phyloP scores from a whole-genome alignment of 2,888 invertebrate genomes.

The Catocala sponsa region DNA sequence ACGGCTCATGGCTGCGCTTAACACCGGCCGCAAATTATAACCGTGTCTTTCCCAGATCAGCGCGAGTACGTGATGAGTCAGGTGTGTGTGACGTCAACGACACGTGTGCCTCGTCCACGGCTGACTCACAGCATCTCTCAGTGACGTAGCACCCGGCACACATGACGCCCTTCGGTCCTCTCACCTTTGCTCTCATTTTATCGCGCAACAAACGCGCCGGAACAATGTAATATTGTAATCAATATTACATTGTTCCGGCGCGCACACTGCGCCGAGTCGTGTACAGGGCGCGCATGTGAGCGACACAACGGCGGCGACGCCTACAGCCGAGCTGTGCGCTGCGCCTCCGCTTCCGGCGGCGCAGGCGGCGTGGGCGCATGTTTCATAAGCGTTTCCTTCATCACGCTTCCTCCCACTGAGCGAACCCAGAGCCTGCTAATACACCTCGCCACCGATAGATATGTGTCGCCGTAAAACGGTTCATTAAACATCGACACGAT shows the following conservation, averaged over 20 bases:
- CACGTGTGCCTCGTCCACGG: slow-evolving; percentile 70
- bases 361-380: slow-evolving; percentile 71
- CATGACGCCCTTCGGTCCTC: slow-evolving; percentile 64
- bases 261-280: slow-evolving; percentile 40
- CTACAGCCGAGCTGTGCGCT: slow-evolving; percentile 58
- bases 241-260: slow-evolving; percentile 57
- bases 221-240: too few relatives aligned
- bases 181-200: slow-evolving; percentile 66
- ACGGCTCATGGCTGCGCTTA: slow-evolving; percentile 4
- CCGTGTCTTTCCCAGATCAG: slow-evolving; percentile 58
- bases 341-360: slow-evolving; percentile 79
- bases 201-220: too few relatives aligned
- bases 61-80: slow-evolving; percentile 73
- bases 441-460: slow-evolving; percentile 50
- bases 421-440: slow-evolving; percentile 43
- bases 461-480: slow-evolving; percentile 51
- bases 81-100: slow-evolving; percentile 76
- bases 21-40: slow-evolving; percentile 33
- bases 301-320: slow-evolving; percentile 59
- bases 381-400: slow-evolving; percentile 83
- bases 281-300: slow-evolving; percentile 24
- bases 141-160: slow-evolving; percentile 66
- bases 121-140: slow-evolving; percentile 74
- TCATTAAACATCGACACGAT: slow-evolving; percentile 55
- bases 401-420: slow-evolving; percentile 72